Evolutionary conservation across 2,797 vertebrate species (phyloP), one percentile per base, ranked within the genome.

Genomic region (Nothura maculosa): DNA sequence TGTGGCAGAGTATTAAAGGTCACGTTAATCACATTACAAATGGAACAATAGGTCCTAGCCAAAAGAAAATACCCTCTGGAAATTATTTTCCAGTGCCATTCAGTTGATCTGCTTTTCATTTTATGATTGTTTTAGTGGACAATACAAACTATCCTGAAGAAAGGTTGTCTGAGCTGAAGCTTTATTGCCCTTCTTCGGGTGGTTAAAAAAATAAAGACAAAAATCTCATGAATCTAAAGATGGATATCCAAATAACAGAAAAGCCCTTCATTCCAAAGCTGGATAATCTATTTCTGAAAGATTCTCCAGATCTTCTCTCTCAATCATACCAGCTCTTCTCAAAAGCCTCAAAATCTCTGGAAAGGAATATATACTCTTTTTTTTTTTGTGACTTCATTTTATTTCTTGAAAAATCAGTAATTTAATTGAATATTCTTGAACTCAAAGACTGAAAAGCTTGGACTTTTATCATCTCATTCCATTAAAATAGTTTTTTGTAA

Each of bases 31-130:
- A 18, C 11, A 80, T 77, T 93, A 70, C 9, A 61, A 34, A 81
- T 43, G 14, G 67, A 94, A 87, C 58, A 91, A 78, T 17, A 85
- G 6, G 21, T 66, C 50, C 72, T 47, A 80, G 50, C 47, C 66
- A 76, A 82, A 91, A 79, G 27, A 91, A 6, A 77, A 60, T 24
- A 60, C 7, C 25, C 34, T 79, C 67, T 43, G 61, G 43, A n/a
- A 94, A 90, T 78, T 80, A 62, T 72, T 85, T 48, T 77, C 64
- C 58, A 89, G 21, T 62, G 58, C 2, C 66, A 75, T 72, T 89
- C 42, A 66, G 54, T 5, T 89, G 72, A 90, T 87, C 86, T 89
- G 72, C 47, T 93, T 94, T 57, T 94, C 60, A 80, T 87, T 85
- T 84, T 76, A 63, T 36, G n/a, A 43, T 54, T 60, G 70, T n/a